A percentile compares a stretch with the other conserved stretches of the same genome.
Evolutionary conservation across 1,140 invertebrate species (phyloP).

Genomic region (Bathynomus jamesi): DNA sequence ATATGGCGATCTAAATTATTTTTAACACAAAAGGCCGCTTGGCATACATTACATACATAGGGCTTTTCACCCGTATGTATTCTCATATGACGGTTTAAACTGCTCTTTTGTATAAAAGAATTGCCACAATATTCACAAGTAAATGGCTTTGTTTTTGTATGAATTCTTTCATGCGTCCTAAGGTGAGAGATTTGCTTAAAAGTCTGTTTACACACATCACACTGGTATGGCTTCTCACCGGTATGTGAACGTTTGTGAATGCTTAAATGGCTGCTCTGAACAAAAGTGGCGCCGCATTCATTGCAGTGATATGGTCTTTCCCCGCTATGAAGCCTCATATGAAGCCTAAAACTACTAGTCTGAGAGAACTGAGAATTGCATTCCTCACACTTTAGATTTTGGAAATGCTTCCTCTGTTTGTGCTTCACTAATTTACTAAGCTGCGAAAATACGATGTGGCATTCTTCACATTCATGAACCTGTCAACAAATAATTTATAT

Average conservation of each 20-base stretch:
- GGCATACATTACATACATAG: not conserved
- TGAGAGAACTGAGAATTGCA: slow-evolving; percentile 18
- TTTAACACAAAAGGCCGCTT: not conserved
- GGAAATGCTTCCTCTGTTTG: slow-evolving; percentile 8
- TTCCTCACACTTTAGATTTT: slow-evolving; percentile 21
- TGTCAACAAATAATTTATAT: too few relatives aligned
- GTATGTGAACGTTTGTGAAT: slow-evolving; percentile 39
- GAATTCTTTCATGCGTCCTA: slow-evolving; percentile 26
- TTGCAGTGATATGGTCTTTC: slow-evolving; percentile 36
- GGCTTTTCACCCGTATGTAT: too few relatives aligned
- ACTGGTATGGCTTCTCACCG: slow-evolving; percentile 38
- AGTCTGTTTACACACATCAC: slow-evolving; percentile 32
- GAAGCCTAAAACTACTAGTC: slow-evolving; percentile 16
- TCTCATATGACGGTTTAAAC: not conserved
- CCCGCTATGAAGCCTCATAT: slow-evolving; percentile 29
- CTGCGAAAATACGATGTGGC: not conserved
- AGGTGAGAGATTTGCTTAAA: slow-evolving; percentile 33
- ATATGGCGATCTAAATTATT: not conserved
- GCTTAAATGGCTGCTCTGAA: slow-evolving; percentile 28
- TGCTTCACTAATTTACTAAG: slow-evolving; percentile 1
- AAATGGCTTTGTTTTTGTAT: slow-evolving; percentile 12
- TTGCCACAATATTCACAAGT: not conserved
- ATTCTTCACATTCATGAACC: not conserved
- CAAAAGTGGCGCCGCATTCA: slow-evolving; percentile 35
- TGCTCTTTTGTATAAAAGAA: not conserved